Percentiles rank a stretch among this genome's conserved stretches.
These are phyloP conservation scores for Drosophila biarmipes DNA, from an alignment of 1,140 invertebrate genomes.

Conservation along the genomic window DNA sequence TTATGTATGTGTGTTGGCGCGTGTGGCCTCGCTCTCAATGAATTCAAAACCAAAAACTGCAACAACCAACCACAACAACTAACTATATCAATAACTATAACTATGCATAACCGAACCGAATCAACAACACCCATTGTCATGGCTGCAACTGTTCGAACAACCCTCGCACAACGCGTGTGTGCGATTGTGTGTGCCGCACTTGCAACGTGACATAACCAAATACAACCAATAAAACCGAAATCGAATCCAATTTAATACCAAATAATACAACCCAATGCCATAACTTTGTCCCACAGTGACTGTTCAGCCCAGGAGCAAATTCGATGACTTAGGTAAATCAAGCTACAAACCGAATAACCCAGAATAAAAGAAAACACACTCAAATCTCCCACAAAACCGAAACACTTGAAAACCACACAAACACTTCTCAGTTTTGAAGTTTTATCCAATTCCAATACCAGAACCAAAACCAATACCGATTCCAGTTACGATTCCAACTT, in stretches of 20 bases:
- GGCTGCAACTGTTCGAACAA: constrained; percentile 27
- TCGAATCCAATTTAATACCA: constrained; percentile 60
- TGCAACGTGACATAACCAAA: constrained; percentile 44
- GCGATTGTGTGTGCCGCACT: constrained; percentile 18
- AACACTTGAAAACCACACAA: constrained; percentile 35
- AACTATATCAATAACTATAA: constrained; percentile 35
- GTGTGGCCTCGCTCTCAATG: constrained; percentile 53
- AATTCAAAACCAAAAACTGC: constrained; percentile 45
- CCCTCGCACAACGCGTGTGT: constrained; percentile 18
- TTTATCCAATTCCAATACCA: constrained; percentile 38
- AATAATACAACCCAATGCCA: constrained; percentile 80
- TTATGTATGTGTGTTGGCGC: constrained; percentile 59
- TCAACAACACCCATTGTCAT: constrained; percentile 30
- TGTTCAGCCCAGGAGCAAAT: constrained; percentile 90
- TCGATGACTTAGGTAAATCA: constrained; percentile 90
- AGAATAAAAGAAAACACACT: constrained; percentile 33
- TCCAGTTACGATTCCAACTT: constrained; percentile 47
- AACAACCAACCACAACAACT: constrained; percentile 50
- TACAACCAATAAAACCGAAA: constrained; percentile 52
- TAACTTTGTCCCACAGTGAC: constrained; percentile 87
- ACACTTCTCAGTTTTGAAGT: constrained; percentile 63
- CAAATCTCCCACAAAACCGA: constrained; percentile 25
- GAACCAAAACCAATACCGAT: constrained; percentile 23
- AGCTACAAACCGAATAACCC: constrained; percentile 49
- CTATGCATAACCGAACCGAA: constrained; percentile 48